A percentile compares a stretch with the other conserved stretches of the same genome.
phyloP scores from a whole-genome alignment of 2,888 invertebrate species.

The Ephialtes manifestator region DNA sequence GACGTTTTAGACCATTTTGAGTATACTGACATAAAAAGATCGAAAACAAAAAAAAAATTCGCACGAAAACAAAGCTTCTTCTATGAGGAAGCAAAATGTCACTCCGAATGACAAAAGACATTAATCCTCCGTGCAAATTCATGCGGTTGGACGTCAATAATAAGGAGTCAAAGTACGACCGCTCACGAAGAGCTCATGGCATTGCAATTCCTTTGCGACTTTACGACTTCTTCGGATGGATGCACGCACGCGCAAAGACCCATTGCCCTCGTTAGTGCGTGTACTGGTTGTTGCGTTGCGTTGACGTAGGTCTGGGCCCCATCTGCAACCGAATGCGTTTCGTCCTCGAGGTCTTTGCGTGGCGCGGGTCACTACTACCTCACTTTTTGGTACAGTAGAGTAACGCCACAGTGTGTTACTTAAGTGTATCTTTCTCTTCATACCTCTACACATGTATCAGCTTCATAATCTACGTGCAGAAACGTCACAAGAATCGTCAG shows the following conservation, averaged over 20 bases:
- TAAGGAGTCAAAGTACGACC: slow-evolving; percentile 3
- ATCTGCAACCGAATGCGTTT: slow-evolving; percentile 28
- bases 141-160: background rate
- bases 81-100: too few relatives aligned
- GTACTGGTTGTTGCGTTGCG: slow-evolving; percentile 50
- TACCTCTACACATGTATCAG: background rate
- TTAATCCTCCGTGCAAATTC: background rate
- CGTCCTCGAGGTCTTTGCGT: slow-evolving; percentile 21
- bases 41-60: too few relatives aligned
- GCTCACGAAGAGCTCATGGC: slow-evolving; percentile 17
- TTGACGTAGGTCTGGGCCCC: slow-evolving; percentile 67
- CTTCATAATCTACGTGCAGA: slow-evolving; percentile 7
- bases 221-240: slow-evolving; percentile 36
- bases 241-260: slow-evolving; percentile 61
- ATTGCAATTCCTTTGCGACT: slow-evolving; percentile 33
- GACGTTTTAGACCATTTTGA: too few relatives aligned
- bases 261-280: slow-evolving; percentile 63
- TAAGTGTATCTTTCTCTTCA: background rate
- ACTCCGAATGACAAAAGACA: background rate
- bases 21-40: too few relatives aligned
- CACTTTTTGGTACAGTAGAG: slow-evolving; percentile 24
- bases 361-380: slow-evolving; percentile 37
- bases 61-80: too few relatives aligned
- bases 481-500: background rate
- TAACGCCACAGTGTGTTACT: background rate